Evolutionary conservation across 2,888 invertebrate species (phyloP).

Genomic region (Heterodera filipjevi): DNA sequence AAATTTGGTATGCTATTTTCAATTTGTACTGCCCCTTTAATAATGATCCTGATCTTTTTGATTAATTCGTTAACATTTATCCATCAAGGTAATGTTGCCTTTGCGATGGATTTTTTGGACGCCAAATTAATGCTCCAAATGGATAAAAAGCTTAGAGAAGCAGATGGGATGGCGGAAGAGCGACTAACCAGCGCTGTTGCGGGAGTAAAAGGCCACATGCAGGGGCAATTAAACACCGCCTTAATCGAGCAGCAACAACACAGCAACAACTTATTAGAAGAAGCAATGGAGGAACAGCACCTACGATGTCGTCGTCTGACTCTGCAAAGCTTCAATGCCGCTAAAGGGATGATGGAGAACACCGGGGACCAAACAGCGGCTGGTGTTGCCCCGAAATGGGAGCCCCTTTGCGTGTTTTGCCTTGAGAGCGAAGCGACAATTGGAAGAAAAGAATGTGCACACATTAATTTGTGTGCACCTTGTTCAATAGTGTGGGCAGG

Average conservation of each 20-base stretch:
- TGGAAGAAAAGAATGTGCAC: not conserved
- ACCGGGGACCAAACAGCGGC: too few species aligned
- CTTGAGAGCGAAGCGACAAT: not conserved
- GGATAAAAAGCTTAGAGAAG: not conserved
- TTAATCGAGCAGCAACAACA: accelerated
- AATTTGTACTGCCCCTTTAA: too few species aligned
- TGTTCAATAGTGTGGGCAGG: not conserved
- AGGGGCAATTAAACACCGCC: not conserved
- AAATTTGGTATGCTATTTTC: too few species aligned
- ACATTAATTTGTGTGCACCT: not conserved
- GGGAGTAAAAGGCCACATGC: not conserved
- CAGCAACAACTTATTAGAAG: too few species aligned
- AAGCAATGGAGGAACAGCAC: not conserved
- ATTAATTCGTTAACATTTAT: too few species aligned
- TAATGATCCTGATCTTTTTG: not conserved
- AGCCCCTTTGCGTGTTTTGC: not conserved
- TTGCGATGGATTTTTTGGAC: not conserved
- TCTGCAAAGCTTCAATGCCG: not conserved
- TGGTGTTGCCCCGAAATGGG: not conserved
- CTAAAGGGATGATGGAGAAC: too few species aligned
- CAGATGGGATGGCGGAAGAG: not conserved
- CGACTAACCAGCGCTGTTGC: not conserved
- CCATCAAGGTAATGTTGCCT: not conserved
- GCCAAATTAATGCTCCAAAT: not conserved
- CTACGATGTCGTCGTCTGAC: not conserved